A percentile compares a stretch with the other conserved stretches of the same genome.
Conservation (phyloP, 2,888 invertebrate genomes). For the Ischnus inquisitorius region DNA sequence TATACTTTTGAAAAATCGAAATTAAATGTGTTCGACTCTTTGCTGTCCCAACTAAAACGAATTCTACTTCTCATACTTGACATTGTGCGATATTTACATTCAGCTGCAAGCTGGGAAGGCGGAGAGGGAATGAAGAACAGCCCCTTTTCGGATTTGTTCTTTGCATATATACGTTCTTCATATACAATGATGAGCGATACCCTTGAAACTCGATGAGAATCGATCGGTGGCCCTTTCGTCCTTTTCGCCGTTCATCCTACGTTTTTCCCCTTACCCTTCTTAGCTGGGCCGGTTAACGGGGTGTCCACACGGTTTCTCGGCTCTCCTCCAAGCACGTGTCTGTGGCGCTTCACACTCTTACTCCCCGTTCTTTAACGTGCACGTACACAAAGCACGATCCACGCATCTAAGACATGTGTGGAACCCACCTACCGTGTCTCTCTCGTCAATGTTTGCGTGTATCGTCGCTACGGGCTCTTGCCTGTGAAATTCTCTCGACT, state of each 20-base stretch:
- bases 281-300: slow-evolving; percentile 72
- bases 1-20: background rate
- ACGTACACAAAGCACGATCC: slow-evolving; percentile 13
- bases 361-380: background rate
- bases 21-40: background rate
- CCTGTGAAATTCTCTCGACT: slow-evolving; percentile 44
- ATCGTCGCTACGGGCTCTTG: slow-evolving; percentile 2
- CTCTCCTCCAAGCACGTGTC: slow-evolving; percentile 68
- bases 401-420: slow-evolving; percentile 39
- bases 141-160: slow-evolving; percentile 15
- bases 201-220: slow-evolving; percentile 72
- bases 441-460: slow-evolving; percentile 34
- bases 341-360: slow-evolving; percentile 41
- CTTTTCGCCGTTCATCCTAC: slow-evolving; percentile 49
- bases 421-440: slow-evolving; percentile 7
- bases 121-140: slow-evolving; percentile 8
- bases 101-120: background rate
- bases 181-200: slow-evolving; percentile 56
- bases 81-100: background rate
- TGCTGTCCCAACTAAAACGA: background rate
- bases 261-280: slow-evolving; percentile 32
- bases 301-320: slow-evolving; percentile 76
- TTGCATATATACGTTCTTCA: slow-evolving; percentile 29
- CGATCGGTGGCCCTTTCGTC: slow-evolving; percentile 67
- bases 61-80: background rate